A percentile compares a stretch with the other conserved stretches of the same genome.
Evolutionary conservation across 2,113 vertebrate genomes (phyloP).

Genomic region (Spea multiplicata): DNA sequence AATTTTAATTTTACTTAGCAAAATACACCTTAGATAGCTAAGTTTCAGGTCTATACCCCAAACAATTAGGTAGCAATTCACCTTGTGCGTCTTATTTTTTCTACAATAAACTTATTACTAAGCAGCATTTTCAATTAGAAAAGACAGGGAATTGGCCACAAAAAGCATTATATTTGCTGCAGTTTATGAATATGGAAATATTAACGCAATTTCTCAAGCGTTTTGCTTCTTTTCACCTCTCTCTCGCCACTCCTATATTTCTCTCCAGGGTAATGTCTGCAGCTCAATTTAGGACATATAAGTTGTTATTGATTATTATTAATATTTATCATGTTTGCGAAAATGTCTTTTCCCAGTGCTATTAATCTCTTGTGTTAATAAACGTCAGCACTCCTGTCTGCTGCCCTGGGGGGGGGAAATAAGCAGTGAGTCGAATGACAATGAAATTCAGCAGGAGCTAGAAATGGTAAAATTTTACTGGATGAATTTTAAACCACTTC

Average conservation of each 20-base stretch:
- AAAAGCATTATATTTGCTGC: background rate
- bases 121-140: too few species aligned
- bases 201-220: background rate
- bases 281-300: constrained; percentile 74
- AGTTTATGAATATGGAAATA: constrained; percentile 12
- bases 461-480: constrained; percentile 43
- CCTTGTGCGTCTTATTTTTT: too few species aligned
- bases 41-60: too few species aligned
- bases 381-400: constrained; percentile 64
- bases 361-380: constrained; percentile 87
- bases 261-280: constrained; percentile 69
- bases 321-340: constrained; percentile 88
- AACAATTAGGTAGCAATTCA: too few species aligned
- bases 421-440: constrained; percentile 72
- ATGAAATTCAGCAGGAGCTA: constrained; percentile 57
- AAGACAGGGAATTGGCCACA: too few species aligned
- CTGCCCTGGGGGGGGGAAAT: constrained; percentile 61
- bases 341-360: constrained; percentile 74
- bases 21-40: too few species aligned
- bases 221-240: constrained; percentile 11
- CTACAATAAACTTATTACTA: too few species aligned
- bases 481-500: constrained; percentile 48
- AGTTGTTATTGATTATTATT: constrained; percentile 89
- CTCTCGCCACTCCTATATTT: background rate
- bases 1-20: too few species aligned